phyloP scores from a whole-genome alignment of 2,888 invertebrate genomes.

The Noctua fimbriata region DNA sequence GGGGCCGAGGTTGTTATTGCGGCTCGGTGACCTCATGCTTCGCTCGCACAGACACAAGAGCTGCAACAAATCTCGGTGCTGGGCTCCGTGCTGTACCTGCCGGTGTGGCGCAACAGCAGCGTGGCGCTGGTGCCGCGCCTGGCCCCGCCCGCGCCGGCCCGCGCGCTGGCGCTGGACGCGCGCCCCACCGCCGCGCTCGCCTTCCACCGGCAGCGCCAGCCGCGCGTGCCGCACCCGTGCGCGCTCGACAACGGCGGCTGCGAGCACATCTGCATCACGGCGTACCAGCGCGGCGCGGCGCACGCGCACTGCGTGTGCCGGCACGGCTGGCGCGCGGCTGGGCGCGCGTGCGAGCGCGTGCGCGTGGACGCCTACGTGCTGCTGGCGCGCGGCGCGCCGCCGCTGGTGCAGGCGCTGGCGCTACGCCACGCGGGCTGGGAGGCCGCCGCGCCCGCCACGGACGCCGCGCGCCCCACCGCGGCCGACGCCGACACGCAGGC shows the following conservation, averaged over 20 bases:
- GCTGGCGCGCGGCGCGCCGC: conserved; percentile 89
- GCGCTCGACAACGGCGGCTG: conserved; percentile 92
- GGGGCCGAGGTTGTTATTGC: not conserved
- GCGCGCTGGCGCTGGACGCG: conserved; percentile 93
- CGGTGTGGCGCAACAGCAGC: conserved; percentile 92
- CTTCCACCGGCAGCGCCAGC: conserved; percentile 58
- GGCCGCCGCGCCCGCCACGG: conserved; percentile 93
- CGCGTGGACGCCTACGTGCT: conserved; percentile 91
- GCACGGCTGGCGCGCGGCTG: conserved; percentile 91
- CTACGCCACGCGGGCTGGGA: conserved; percentile 76
- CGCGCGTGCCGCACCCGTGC: conserved; percentile 85
- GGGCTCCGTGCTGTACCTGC: conserved; percentile 93
- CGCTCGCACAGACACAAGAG: conserved; percentile 89
- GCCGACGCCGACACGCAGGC: conserved; percentile 92
- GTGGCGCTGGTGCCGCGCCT: conserved; percentile 89
- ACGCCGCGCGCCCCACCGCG: conserved; percentile 91
- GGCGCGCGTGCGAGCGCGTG: conserved; percentile 72
- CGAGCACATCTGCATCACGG: conserved; percentile 94
- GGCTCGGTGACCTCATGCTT: not conserved
- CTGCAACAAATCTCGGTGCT: conserved; percentile 93
- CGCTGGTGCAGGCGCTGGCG: conserved; percentile 93
- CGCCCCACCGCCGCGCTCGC: conserved; percentile 88
- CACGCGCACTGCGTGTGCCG: conserved; percentile 93
- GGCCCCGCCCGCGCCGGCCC: conserved; percentile 74
- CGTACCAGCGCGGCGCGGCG: conserved; percentile 82